phyloP scores from a whole-genome alignment of 2,113 vertebrate genomes.

The Perca schrenkii region DNA sequence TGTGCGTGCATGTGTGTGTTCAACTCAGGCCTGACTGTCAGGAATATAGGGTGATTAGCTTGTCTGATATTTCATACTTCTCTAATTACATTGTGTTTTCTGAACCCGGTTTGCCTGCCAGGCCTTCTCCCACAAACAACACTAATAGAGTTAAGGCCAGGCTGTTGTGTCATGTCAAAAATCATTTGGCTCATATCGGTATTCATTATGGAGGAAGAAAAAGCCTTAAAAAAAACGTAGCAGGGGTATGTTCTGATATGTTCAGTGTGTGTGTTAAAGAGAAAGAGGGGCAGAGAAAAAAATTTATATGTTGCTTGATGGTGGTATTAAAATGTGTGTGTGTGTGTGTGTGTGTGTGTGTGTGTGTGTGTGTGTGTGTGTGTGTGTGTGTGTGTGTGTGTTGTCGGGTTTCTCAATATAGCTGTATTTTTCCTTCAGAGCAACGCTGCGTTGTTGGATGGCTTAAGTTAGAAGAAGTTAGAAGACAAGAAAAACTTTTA shows the following conservation, averaged over 20 bases:
- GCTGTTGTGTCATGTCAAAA: slow-evolving; percentile 77
- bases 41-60: slow-evolving; percentile 74
- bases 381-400: slow-evolving; percentile 16
- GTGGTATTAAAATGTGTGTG: background rate
- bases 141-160: slow-evolving; percentile 79
- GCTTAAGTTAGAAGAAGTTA: background rate
- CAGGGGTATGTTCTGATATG: background rate
- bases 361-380: slow-evolving; percentile 27
- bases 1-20: slow-evolving; percentile 26
- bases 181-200: slow-evolving; percentile 73
- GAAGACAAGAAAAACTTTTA: slow-evolving; percentile 7
- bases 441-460: slow-evolving; percentile 17
- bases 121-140: slow-evolving; percentile 78
- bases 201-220: slow-evolving; percentile 50
- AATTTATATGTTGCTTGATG: slow-evolving; percentile 1
- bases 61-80: slow-evolving; percentile 72
- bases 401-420: slow-evolving; percentile 12
- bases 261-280: slow-evolving; percentile 1
- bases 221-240: background rate
- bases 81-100: slow-evolving; percentile 81
- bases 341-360: slow-evolving; percentile 22
- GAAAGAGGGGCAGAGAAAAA: slow-evolving; percentile 6
- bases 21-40: slow-evolving; percentile 67
- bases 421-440: slow-evolving; percentile 46
- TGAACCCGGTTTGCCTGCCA: slow-evolving; percentile 74